These are phyloP conservation scores for Caenorhabditis sulstoni DNA, from an alignment of 2,888 invertebrate genomes.

Conservation along the genomic window DNA sequence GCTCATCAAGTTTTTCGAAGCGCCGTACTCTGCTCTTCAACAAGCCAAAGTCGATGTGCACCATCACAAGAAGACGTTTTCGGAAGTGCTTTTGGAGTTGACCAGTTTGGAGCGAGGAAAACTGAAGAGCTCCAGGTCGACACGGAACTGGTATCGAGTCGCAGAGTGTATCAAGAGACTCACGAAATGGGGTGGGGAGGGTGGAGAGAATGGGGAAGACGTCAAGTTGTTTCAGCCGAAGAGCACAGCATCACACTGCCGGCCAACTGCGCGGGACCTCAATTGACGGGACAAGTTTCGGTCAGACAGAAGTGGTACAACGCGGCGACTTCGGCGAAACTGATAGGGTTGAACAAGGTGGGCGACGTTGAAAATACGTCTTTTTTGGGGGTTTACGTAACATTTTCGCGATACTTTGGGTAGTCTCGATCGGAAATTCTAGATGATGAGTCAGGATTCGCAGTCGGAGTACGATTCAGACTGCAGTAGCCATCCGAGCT, in stretches of 20 bases:
- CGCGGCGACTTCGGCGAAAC: conserved; percentile 76
- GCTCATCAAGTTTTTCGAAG: conserved; percentile 79
- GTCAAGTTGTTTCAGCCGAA: conserved; percentile 69
- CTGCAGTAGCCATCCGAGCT: conserved; percentile 36
- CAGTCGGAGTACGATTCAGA: conserved; percentile 56
- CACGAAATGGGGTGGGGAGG: conserved; percentile 67
- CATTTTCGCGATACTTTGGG: not conserved
- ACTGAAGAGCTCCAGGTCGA: conserved; percentile 56
- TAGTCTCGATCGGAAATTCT: not conserved
- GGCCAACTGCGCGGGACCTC: conserved; percentile 67
- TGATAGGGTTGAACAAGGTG: conserved; percentile 71
- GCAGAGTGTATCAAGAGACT: conserved; percentile 77
- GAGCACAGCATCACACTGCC: conserved; percentile 75
- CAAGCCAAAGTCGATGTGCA: conserved; percentile 77
- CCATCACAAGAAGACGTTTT: conserved; percentile 78
- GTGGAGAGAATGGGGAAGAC: not conserved
- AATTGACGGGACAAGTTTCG: conserved; percentile 49
- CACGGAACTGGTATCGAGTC: conserved; percentile 79
- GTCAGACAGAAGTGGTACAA: conserved; percentile 74
- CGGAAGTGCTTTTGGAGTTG: conserved; percentile 72
- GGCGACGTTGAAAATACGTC: not conserved
- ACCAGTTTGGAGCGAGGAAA: conserved; percentile 80
- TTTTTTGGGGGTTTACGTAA: not conserved
- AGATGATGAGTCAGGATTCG: conserved; percentile 52
- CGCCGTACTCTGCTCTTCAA: conserved; percentile 70